Evolutionary conservation across 1,140 invertebrate species (phyloP).

Genomic region (Drosophila prosaltans): DNA sequence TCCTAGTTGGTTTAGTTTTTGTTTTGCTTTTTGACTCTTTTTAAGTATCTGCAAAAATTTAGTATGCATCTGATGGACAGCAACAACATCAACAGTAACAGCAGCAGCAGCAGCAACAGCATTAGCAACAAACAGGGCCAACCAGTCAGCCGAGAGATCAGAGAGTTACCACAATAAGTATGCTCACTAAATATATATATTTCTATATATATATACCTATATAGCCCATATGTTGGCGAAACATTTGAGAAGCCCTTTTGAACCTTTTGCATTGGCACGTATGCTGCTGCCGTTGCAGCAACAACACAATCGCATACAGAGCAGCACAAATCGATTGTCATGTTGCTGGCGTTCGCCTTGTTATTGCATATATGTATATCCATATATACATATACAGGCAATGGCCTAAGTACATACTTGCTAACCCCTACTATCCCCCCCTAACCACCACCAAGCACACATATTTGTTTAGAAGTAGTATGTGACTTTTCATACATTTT

Average conservation of each 20-base stretch:
- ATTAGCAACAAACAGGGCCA: constrained; percentile 56
- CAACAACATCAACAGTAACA: constrained; percentile 49
- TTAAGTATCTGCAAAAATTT: constrained; percentile 76
- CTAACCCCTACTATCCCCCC: too few relatives aligned
- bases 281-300: constrained; percentile 34
- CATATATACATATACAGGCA: too few relatives aligned
- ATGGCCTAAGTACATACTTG: too few relatives aligned
- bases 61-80: constrained; percentile 80
- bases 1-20: constrained; percentile 63
- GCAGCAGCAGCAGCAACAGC: constrained; percentile 5
- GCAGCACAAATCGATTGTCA: constrained; percentile 74
- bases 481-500: too few relatives aligned
- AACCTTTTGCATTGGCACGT: constrained; percentile 75
- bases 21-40: constrained; percentile 63
- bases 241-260: constrained; percentile 59
- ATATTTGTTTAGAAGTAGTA: too few relatives aligned
- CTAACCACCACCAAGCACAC: neutral
- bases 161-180: constrained; percentile 20
- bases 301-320: constrained; percentile 62
- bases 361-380: too few relatives aligned
- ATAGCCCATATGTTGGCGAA: neutral
- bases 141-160: constrained; percentile 57
- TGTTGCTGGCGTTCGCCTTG: constrained; percentile 39
- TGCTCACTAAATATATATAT: constrained; percentile 16
- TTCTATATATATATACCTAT: constrained; percentile 10